Conservation (phyloP, 2,113 vertebrate genomes). For the Euleptes europaea region DNA sequence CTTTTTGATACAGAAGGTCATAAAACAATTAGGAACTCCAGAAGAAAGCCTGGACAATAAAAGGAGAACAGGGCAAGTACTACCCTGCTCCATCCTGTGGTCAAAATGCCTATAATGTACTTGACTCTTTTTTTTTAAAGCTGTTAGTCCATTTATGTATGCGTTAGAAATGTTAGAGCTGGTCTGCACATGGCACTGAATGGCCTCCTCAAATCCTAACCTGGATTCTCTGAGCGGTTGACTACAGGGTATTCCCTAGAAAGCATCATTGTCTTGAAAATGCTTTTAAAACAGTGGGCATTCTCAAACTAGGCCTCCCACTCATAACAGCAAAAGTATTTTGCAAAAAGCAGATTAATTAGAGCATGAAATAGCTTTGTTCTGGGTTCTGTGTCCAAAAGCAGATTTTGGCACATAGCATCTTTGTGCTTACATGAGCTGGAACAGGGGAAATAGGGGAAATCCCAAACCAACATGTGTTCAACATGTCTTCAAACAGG, state of each 20-base stretch:
- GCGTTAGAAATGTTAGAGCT: neutral
- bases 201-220: neutral
- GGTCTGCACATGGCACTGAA: neutral
- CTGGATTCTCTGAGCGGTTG: neutral
- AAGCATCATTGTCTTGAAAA: neutral
- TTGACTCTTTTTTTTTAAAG: neutral
- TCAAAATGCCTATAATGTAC: neutral
- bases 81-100: neutral
- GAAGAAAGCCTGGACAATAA: neutral
- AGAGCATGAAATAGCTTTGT: neutral
- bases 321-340: neutral
- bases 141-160: neutral
- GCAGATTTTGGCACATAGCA: neutral
- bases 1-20: neutral
- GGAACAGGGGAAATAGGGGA: too few species aligned
- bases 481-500: too few species aligned
- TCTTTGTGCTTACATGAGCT: too few species aligned
- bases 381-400: neutral
- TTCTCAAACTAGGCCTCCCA: neutral
- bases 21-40: neutral
- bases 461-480: too few species aligned
- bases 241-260: neutral
- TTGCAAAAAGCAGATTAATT: neutral
- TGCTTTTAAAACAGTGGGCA: neutral
- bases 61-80: constrained; percentile 5